Base-by-base conservation (phyloP, 2,797 vertebrate genomes). In the Molossus molossus region DNA sequence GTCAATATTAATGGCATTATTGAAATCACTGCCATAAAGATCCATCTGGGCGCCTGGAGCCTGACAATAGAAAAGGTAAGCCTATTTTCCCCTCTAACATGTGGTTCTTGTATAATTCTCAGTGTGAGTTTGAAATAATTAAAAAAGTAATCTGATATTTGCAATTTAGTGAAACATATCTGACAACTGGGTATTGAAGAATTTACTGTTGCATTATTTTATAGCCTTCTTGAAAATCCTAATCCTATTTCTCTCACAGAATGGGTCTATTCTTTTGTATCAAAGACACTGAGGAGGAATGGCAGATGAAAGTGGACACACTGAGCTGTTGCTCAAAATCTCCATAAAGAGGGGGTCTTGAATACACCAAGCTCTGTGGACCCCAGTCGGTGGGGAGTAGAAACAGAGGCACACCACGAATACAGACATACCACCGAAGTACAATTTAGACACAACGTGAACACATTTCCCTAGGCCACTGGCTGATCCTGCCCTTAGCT, bases 111-210 rank as follows among this genome's bases (percentile, higher is more conserved):
- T 21, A 50, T 89, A 95, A 97, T 89, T 95, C 86, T 95, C 57
- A 8, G 80, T 25, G n/a, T 50, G n/a, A 76, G 23, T 75, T 73
- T 84, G 80, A 95, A 96, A 95, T 97, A 95, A 96, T 97, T 91
- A 53, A 96, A 96, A 94, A 96, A 75, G 50, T 79, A 95, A 96
- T 95, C 70, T 95, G 93, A 95, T 96, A 94, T 92, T 81, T 91
- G 23, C 94, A 93, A 90, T 94, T 83, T 92, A 87, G 82, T 88
- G 90, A 96, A 95, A 97, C 50, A 55, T 84, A 95, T 77, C 91
- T 97, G 91, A 96, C 80, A 94, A 89, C 20, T 62, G 89, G 79
- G 83, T 87, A 85, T 70, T 95, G 67, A 96, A 97, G 84, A 96
- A 50, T 77, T 91, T 92, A 83, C 77, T 80, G 77, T 69, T 95